phyloP scores from a whole-genome alignment of 2,113 vertebrate species.

The Limnothrissa miodon region DNA sequence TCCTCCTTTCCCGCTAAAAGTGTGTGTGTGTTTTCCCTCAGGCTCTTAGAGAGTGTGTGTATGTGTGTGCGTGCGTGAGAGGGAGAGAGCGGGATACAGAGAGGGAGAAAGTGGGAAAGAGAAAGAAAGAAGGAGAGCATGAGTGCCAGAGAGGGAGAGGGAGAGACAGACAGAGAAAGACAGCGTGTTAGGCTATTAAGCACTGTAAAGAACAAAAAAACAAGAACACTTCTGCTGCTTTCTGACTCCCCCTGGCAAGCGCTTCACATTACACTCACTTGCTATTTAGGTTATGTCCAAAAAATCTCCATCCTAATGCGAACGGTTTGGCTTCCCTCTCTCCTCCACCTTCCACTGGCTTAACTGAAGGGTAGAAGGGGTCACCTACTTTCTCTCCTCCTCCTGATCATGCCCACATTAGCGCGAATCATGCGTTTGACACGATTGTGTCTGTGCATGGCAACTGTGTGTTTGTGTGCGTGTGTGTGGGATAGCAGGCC shows the following conservation, averaged over 20 bases:
- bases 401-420: not conserved
- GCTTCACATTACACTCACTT: conserved; percentile 35
- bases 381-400: not conserved
- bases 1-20: not conserved
- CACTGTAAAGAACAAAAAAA: not conserved
- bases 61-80: not conserved
- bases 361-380: not conserved
- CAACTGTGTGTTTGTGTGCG: not conserved
- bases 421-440: not conserved
- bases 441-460: not conserved
- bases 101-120: not conserved
- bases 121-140: not conserved
- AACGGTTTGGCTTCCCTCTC: not conserved
- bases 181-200: conserved; percentile 4
- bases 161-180: not conserved
- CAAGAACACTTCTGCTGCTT: not conserved
- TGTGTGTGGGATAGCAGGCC: not conserved
- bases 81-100: not conserved
- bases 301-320: conserved; percentile 36
- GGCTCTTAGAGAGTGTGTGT: not conserved
- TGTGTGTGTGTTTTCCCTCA: conserved; percentile 1
- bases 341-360: not conserved
- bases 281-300: conserved; percentile 45
- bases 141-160: not conserved
- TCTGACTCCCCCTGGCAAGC: not conserved